Evolutionary conservation across 1,140 invertebrate genomes (phyloP).

Genomic region (Drosophila kohkoa): DNA sequence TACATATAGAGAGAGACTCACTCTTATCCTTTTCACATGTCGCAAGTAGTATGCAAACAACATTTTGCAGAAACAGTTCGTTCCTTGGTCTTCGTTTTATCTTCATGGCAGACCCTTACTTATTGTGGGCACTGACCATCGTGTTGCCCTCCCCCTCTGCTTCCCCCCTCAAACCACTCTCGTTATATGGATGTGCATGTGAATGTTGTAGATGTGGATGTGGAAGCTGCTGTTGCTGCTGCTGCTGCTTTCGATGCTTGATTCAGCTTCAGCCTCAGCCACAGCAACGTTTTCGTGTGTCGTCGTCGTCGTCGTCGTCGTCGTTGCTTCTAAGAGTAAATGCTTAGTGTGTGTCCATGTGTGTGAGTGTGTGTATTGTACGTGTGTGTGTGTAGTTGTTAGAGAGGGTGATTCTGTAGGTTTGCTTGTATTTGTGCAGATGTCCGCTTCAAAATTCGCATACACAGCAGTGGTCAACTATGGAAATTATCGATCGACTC

Average conservation of each 20-base stretch:
- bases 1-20: conserved; percentile 22
- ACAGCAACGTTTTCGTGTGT: conserved; percentile 30
- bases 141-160: conserved; percentile 53
- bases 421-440: conserved; percentile 76
- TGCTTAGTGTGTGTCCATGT: conserved; percentile 53
- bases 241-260: conserved; percentile 73
- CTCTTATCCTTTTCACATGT: conserved; percentile 84
- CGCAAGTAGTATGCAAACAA: conserved; percentile 85
- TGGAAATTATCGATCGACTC: conserved; percentile 85
- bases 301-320: conserved; percentile 9
- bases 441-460: conserved; percentile 84
- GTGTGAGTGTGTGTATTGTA: conserved; percentile 26
- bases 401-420: conserved; percentile 67
- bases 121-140: conserved; percentile 80
- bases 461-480: conserved; percentile 84
- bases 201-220: background rate
- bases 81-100: conserved; percentile 85
- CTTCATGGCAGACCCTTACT: conserved; percentile 84
- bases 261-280: conserved; percentile 68
- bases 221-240: conserved; percentile 40
- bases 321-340: conserved; percentile 25
- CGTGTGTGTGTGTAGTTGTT: conserved; percentile 47
- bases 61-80: conserved; percentile 84
- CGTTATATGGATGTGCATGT: conserved; percentile 24
- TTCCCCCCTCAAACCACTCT: conserved; percentile 39